Evolutionary conservation across 2,113 vertebrate genomes (phyloP), one percentile per base, ranked within the genome.

Genomic region (Podarcis muralis): DNA sequence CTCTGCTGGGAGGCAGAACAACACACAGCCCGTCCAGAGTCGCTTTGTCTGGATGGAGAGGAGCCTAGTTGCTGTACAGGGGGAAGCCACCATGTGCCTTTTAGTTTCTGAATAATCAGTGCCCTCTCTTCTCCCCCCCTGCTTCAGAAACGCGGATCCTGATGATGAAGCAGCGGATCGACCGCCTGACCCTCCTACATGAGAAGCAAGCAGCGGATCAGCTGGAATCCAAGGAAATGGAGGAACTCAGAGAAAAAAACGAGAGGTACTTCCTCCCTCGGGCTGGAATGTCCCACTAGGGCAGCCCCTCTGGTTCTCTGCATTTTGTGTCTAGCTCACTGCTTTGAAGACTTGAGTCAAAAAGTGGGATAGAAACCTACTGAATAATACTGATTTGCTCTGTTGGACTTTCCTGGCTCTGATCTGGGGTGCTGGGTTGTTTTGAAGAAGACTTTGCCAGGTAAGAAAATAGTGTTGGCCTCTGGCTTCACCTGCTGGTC

Each of bases 121-220:
- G 6, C 12, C 9, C 30, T 8, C 57, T 8, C 25, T n/a, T 43
- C 18, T 25, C 22, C 37, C 0, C 62, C 1, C 18, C 32, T 59
- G 72, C 0, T n/a, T 3, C 91, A 99, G 98, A 99, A 20, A 96
- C 97, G 0, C 96, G 96, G 74, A 97, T 98, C 72, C 96, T 93
- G 48, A 87, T 97, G 92, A 93, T 99, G 95, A 98, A 99, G 93
- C 97, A 98, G 75, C 95, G 95, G 7, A 95, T 98, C 0, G 97
- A 98, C 72, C 98, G 97, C 87, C 79, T 99, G 35, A 88, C 97
- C 86, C 94, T 96, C 86, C 97, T 98, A 20, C 97, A 94, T 0
- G 94, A 96, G 86, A 96, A 96, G 37, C 97, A 97, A 78, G 96
- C 95, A 0, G 93, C 96, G 0, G 95, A 96, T 11, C 92, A 97